Conservation (phyloP, 2,888 invertebrate genomes). For the Ecliptopera silaceata region DNA sequence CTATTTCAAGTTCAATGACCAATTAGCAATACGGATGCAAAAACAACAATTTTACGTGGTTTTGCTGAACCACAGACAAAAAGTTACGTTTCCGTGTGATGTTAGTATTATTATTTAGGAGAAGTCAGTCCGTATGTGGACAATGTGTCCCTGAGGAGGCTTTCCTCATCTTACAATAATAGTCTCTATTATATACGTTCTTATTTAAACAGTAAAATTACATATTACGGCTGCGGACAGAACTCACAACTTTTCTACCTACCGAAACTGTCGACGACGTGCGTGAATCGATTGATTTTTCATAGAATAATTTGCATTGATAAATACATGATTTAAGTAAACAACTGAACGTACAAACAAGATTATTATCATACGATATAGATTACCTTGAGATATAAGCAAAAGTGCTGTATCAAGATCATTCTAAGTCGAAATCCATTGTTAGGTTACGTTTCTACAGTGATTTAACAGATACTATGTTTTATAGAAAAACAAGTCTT, state of each 20-base stretch:
- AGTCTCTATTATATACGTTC: neutral
- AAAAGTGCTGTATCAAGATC: slow-evolving; percentile 15
- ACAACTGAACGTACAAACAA: slow-evolving; percentile 30
- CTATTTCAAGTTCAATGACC: slow-evolving; percentile 20
- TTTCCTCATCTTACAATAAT: neutral
- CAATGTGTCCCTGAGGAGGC: neutral
- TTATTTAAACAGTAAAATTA: neutral
- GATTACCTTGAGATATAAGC: slow-evolving; percentile 8
- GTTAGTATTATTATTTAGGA: slow-evolving; percentile 4
- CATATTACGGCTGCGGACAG: neutral
- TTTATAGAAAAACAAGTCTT: too few species aligned
- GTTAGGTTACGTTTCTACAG: neutral
- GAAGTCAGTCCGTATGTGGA: neutral
- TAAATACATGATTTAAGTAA: slow-evolving; percentile 18
- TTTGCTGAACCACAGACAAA: slow-evolving; percentile 5
- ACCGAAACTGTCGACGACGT: slow-evolving; percentile 3
- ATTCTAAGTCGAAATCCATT: neutral
- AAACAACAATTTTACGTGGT: slow-evolving; percentile 12
- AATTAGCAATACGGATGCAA: slow-evolving; percentile 18
- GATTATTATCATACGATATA: slow-evolving; percentile 30
- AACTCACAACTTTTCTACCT: too few species aligned
- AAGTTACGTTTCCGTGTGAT: slow-evolving; percentile 1
- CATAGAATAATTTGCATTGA: slow-evolving; percentile 28
- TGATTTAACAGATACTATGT: neutral
- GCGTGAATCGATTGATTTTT: slow-evolving; percentile 27